Evolutionary conservation across 2,888 invertebrate genomes (phyloP).

Genomic region (Lasioglossum marginatum): DNA sequence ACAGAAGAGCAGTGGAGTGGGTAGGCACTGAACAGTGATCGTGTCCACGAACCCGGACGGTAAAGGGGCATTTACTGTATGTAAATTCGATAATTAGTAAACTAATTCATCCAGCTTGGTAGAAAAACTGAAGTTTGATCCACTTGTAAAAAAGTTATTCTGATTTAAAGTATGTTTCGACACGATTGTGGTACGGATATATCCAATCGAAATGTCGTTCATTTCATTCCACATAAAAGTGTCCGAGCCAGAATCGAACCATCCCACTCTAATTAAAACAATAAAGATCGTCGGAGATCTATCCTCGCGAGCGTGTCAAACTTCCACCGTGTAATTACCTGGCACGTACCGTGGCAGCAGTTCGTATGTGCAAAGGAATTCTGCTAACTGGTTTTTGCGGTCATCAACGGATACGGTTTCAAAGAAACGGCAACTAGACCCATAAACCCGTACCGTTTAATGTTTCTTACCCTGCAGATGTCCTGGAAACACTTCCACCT

Average conservation of each 20-base stretch:
- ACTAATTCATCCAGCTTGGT: not conserved
- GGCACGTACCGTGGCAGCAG: not conserved
- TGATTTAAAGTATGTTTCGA: not conserved
- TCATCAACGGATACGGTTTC: not conserved
- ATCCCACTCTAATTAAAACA: not conserved
- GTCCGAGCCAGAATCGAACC: not conserved
- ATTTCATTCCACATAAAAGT: not conserved
- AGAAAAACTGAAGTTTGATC: not conserved
- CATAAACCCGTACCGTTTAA: not conserved
- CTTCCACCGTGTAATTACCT: not conserved
- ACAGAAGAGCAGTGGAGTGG: too few relatives aligned
- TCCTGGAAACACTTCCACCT: not conserved
- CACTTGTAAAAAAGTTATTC: not conserved
- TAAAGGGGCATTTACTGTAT: too few relatives aligned
- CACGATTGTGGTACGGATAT: too few relatives aligned
- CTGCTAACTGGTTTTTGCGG: slow-evolving; percentile 4
- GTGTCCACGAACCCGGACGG: too few relatives aligned
- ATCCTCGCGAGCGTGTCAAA: not conserved
- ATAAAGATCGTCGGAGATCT: not conserved
- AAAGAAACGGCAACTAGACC: not conserved
- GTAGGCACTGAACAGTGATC: too few relatives aligned
- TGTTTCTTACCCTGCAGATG: slow-evolving; percentile 1
- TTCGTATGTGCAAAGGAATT: not conserved
- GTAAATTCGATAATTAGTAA: too few relatives aligned
- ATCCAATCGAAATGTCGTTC: too few relatives aligned